These are phyloP conservation scores for Bruchidius siliquastri DNA, from an alignment of 2,888 invertebrate genomes.

Conservation along the genomic window DNA sequence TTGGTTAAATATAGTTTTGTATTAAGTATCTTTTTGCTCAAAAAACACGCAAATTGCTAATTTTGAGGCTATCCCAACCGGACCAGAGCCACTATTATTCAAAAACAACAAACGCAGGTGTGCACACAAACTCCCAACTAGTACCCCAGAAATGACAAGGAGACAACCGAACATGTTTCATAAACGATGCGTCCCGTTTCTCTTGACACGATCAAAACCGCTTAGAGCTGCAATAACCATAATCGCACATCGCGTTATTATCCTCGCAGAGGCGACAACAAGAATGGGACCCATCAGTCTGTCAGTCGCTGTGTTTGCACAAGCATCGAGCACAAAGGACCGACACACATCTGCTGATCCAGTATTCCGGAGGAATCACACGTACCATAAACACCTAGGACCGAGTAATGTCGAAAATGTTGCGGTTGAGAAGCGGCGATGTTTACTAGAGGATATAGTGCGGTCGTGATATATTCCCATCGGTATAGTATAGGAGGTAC, in stretches of 20 bases:
- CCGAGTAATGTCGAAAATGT: neutral
- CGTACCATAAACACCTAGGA: conserved; percentile 39
- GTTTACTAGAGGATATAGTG: neutral
- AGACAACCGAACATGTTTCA: neutral
- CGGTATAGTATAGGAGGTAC: neutral
- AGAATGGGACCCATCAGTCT: neutral
- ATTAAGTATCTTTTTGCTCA: no score
- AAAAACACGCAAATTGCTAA: no score
- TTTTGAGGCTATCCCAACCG: no score
- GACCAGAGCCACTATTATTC: no score
- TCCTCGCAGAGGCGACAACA: neutral
- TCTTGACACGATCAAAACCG: neutral
- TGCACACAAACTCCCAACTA: neutral
- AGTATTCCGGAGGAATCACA: conserved; percentile 38
- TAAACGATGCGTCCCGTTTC: neutral
- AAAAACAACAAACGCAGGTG: neutral
- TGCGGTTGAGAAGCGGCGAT: neutral
- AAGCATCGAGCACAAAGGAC: conserved; percentile 29
- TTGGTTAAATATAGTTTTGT: no score
- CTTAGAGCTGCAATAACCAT: neutral
- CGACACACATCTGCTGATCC: conserved; percentile 40
- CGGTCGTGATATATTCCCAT: neutral
- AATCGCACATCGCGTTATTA: neutral
- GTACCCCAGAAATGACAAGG: neutral
- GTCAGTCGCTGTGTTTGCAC: conserved; percentile 25